Evolutionary conservation across 2,113 vertebrate genomes (phyloP), one percentile per base, ranked within the genome.

Genomic region (Tragelaphus buxtoni): DNA sequence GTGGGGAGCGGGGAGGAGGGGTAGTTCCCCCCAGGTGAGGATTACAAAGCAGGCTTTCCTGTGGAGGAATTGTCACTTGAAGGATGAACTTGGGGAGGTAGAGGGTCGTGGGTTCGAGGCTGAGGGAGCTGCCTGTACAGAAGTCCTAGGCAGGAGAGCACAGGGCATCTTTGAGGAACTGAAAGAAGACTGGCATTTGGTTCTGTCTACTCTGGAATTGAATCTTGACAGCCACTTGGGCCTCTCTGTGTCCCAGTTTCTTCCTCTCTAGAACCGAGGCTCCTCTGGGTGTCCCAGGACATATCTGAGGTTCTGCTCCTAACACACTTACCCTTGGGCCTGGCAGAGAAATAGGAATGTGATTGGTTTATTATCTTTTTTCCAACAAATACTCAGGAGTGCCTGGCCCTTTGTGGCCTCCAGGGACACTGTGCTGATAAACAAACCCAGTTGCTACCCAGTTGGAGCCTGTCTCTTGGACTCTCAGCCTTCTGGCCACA

Each of bases 121-220:
- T 4, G 28, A 35, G 5, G 53, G 69, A 49, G 61, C 84, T 30
- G 35, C 51, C 30, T 12, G 3, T 30, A 17, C 16, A 9, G 42
- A 20, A 5, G 2, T 61, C 28, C 3, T 2, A 5, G 56, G 45
- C 0, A 0, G 58, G n/a, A 84, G 53, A 47, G 20, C 0, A 1
- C 56, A 0, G 4, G 30, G 53, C 30, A 13, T 60, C 56, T 79
- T 63, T 42, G 35, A 32, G 58, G 53, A 88, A 8, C 0, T 20
- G 81, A 58, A 14, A 28, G 26, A 47, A 51, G 39, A 30, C 39
- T 1, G 12, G 12, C n/a, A 4, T n/a, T 20, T 32, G 7, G 42
- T 13, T 81, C 85, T 30, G 4, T 0, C 2, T 26, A 7, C 58
- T 82, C 74, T 58, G 53, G n/a, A 42, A 69, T 88, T 1, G 1